Base-by-base conservation (phyloP, 2,888 invertebrate genomes). In the Xylophagus ater region DNA sequence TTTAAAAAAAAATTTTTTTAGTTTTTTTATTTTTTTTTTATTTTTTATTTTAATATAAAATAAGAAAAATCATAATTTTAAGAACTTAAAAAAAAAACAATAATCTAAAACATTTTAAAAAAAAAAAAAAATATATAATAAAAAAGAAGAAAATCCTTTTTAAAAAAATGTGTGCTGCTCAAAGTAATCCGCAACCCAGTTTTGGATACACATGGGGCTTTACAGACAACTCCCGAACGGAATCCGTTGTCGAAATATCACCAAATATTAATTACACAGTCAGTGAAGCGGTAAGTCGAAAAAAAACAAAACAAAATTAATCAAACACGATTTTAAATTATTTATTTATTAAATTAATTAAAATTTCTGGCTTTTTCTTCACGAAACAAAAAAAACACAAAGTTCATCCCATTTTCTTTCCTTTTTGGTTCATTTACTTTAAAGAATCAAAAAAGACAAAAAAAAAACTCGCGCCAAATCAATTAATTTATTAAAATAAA, bases 161-260 rank as follows among this genome's bases (percentile, higher is more conserved):
- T 13, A 19, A 31, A 14, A 43, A 48, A 38, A 64, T 64, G 63
- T 64, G 63, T 58, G 65, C 65, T 51, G 65, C 65, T 47, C 65
- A 65, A 54, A 62, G 63, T 50, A 65, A 65, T 52, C 60, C 65
- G 47, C 59, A 59, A 50, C 57, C 62, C 34, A 56, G 56, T 56
- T 65, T 65, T 48, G 65, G 65, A 51, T 65, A 65, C 49, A 57
- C 65, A 48, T 65, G 65, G 65, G 60, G 63, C 43, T 65, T 65
- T 51, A 56, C 65, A 48, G 65, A 63, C 53, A 65, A 63, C 53
- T 56, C 58, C 43, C 58, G 59, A 43, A 55, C 62, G 46, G 65
- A 65, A 52, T 62, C 62, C 44, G 64, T 65, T 41, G 59, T 65
- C 49, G 65, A 65, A 53, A 65, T 65, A 55, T 60, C 65, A 46